Evolutionary conservation across 2,113 vertebrate species (phyloP).

Genomic region (Epinephelus cyanopodus): DNA sequence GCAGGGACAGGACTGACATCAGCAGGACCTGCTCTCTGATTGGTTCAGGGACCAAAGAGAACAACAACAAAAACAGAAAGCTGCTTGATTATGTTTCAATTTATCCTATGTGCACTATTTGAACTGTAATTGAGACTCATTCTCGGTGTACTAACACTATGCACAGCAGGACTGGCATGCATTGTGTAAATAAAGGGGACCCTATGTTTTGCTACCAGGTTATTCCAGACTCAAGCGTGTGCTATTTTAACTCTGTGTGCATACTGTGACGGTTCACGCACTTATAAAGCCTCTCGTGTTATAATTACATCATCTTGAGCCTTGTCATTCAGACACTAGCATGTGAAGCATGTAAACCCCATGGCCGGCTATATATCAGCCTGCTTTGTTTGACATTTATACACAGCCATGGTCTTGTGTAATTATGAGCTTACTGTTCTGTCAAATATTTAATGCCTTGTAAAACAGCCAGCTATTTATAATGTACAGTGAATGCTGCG

Average conservation of each 20-base stretch:
- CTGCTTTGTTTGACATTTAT: constrained; percentile 83
- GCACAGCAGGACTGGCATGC: constrained; percentile 49
- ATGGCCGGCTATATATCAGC: constrained; percentile 80
- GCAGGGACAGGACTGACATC: constrained; percentile 50
- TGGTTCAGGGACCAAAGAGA: constrained; percentile 27
- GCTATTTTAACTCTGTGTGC: constrained; percentile 64
- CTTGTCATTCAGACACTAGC: constrained; percentile 77
- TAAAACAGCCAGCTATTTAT: constrained; percentile 78
- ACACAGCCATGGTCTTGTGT: constrained; percentile 71
- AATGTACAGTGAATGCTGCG: constrained; percentile 64
- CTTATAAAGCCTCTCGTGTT: constrained; percentile 69
- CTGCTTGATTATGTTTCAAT: constrained; percentile 43
- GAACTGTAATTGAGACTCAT: constrained; percentile 58
- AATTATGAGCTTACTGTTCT: constrained; percentile 79
- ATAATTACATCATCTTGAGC: constrained; percentile 80
- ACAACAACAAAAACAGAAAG: constrained; percentile 13
- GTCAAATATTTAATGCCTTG: constrained; percentile 80
- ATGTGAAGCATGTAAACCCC: constrained; percentile 79
- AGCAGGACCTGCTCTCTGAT: constrained; percentile 28
- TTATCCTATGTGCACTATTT: constrained; percentile 22
- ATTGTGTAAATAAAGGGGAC: constrained; percentile 61
- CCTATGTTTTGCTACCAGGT: constrained; percentile 61
- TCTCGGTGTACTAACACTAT: constrained; percentile 34
- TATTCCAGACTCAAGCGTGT: constrained; percentile 52
- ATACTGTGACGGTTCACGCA: constrained; percentile 53